phyloP scores from a whole-genome alignment of 2,113 vertebrate species.

The Polypterus bichir region DNA sequence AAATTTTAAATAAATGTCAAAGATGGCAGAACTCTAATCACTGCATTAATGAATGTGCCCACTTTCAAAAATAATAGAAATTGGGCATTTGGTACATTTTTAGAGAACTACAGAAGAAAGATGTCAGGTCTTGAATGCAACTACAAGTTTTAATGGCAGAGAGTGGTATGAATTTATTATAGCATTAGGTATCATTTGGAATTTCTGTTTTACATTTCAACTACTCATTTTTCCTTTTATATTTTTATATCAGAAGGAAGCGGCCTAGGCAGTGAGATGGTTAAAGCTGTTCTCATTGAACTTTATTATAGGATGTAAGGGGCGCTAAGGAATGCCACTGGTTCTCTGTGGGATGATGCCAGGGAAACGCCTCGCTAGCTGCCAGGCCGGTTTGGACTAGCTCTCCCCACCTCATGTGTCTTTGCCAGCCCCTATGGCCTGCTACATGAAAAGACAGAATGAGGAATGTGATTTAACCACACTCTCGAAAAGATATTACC shows the following conservation, averaged over 20 bases:
- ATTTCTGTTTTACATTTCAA: neutral
- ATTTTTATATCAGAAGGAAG: neutral
- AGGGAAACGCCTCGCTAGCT: constrained; percentile 20
- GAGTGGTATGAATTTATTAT: no score
- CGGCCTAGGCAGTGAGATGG: neutral
- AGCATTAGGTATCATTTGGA: neutral
- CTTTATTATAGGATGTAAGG: neutral
- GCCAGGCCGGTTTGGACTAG: constrained; percentile 34
- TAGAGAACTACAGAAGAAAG: no score
- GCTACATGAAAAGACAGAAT: constrained; percentile 56
- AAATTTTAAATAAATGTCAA: no score
- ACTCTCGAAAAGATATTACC: constrained; percentile 35
- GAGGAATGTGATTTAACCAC: constrained; percentile 55
- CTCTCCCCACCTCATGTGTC: constrained; percentile 30
- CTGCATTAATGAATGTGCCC: no score
- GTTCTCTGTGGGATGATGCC: constrained; percentile 17
- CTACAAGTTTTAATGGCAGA: no score
- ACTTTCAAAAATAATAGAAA: no score
- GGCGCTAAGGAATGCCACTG: constrained; percentile 13
- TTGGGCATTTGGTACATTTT: no score
- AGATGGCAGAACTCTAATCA: no score
- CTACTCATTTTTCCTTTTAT: neutral
- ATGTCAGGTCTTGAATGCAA: no score
- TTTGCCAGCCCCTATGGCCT: constrained; percentile 35
- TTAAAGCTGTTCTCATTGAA: neutral